Evolutionary conservation across 2,797 vertebrate species (phyloP).

Genomic region (Rallus crepitans): DNA sequence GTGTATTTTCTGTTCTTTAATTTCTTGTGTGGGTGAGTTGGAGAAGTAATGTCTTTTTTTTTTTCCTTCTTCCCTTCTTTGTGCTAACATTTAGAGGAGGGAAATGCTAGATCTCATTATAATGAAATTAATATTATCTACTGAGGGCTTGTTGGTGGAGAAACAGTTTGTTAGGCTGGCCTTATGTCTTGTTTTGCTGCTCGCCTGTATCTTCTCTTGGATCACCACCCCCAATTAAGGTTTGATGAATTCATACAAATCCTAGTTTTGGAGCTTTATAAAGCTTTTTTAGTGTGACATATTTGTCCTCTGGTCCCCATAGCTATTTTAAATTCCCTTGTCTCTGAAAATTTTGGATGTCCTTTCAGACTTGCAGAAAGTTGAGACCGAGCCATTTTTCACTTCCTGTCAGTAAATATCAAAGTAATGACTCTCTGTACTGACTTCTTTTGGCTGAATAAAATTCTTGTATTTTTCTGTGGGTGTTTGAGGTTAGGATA

Average conservation of each 20-base stretch:
- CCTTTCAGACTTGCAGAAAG: slow-evolving; percentile 10
- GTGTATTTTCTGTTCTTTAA: not conserved
- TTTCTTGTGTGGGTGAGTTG: slow-evolving; percentile 7
- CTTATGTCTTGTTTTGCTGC: not conserved
- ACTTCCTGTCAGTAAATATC: slow-evolving; percentile 62
- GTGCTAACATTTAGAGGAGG: not conserved
- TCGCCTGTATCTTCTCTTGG: not conserved
- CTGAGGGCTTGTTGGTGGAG: not conserved
- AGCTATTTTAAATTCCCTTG: slow-evolving; percentile 9
- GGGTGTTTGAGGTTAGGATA: slow-evolving; percentile 21
- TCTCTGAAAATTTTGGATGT: slow-evolving; percentile 43
- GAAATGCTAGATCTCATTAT: not conserved
- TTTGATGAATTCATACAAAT: not conserved
- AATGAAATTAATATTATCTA: not conserved
- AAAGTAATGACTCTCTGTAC: slow-evolving; percentile 33
- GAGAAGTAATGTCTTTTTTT: not conserved
- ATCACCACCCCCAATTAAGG: not conserved
- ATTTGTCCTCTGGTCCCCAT: not conserved
- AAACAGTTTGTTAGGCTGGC: not conserved
- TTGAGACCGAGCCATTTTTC: slow-evolving; percentile 50
- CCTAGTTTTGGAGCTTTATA: not conserved
- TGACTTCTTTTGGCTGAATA: slow-evolving; percentile 7
- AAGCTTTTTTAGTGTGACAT: not conserved
- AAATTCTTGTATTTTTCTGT: slow-evolving; percentile 6
- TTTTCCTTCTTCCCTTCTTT: not conserved